Evolutionary conservation across 2,888 invertebrate species (phyloP).

Genomic region (Zeuzera pyrina): DNA sequence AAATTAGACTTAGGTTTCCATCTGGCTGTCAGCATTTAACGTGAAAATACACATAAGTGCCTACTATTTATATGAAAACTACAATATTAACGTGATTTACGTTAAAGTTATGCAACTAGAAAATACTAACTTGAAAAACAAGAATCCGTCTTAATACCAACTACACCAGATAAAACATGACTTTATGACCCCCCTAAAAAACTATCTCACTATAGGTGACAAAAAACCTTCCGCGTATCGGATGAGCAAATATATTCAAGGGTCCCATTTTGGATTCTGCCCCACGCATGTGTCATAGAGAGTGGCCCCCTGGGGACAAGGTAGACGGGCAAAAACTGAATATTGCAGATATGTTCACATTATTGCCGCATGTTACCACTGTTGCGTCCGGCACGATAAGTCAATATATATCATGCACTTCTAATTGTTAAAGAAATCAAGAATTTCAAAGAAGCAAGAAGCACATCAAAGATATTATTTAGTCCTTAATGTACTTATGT

Average conservation of each 20-base stretch:
- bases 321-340: conserved; percentile 60
- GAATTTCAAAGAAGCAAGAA: not conserved
- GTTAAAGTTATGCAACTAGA: too few species aligned
- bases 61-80: too few species aligned
- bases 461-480: not conserved
- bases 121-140: too few species aligned
- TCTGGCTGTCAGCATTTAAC: too few species aligned
- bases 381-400: conserved; percentile 24
- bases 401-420: not conserved
- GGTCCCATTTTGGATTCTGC: conserved; percentile 49
- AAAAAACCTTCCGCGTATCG: conserved; percentile 56
- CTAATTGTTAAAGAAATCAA: too few species aligned
- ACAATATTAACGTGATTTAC: too few species aligned
- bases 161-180: too few species aligned
- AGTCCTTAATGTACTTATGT: too few species aligned
- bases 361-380: conserved; percentile 41
- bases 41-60: too few species aligned
- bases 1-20: too few species aligned
- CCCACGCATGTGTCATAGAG: conserved; percentile 62
- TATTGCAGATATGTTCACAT: conserved; percentile 67
- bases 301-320: conserved; percentile 53
- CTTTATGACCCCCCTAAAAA: too few species aligned
- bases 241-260: conserved; percentile 64
- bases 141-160: too few species aligned
- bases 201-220: conserved; percentile 35